A percentile compares a stretch with the other conserved stretches of the same genome.
Conservation (phyloP, 2,797 vertebrate species). For the Hipposideros larvatus region DNA sequence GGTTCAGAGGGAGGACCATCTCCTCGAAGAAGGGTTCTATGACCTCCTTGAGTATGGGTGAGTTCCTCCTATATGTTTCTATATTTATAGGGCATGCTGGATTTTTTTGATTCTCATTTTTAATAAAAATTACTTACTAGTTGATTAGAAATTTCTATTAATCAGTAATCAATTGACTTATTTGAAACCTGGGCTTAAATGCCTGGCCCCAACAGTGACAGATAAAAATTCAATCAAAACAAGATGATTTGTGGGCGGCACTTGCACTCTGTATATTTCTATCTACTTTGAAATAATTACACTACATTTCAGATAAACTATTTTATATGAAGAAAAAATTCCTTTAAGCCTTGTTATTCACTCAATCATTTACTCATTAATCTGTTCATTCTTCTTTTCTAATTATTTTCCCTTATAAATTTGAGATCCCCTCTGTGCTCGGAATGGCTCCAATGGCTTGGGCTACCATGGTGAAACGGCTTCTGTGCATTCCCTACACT, state of each 20-base stretch:
- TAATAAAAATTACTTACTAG: neutral
- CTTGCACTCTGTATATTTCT: neutral
- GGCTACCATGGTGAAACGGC: neutral
- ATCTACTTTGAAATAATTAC: neutral
- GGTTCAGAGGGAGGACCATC: neutral
- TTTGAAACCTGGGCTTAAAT: neutral
- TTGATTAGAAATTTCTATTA: neutral
- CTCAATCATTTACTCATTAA: neutral
- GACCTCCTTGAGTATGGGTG: neutral
- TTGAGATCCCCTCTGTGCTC: neutral
- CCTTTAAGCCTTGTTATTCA: neutral
- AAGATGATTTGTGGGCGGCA: neutral
- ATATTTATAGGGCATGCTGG: no score
- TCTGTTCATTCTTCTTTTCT: neutral
- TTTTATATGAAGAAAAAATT: neutral
- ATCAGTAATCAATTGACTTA: neutral
- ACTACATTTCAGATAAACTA: neutral
- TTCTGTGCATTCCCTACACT: neutral
- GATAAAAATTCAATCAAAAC: neutral
- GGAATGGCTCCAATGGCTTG: neutral
- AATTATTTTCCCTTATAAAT: neutral
- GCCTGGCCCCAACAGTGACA: neutral
- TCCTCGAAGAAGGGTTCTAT: neutral
- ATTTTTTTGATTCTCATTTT: neutral
- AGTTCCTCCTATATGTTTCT: neutral